phyloP scores from a whole-genome alignment of 2,797 vertebrate species.

The Trachops cirrhosus region DNA sequence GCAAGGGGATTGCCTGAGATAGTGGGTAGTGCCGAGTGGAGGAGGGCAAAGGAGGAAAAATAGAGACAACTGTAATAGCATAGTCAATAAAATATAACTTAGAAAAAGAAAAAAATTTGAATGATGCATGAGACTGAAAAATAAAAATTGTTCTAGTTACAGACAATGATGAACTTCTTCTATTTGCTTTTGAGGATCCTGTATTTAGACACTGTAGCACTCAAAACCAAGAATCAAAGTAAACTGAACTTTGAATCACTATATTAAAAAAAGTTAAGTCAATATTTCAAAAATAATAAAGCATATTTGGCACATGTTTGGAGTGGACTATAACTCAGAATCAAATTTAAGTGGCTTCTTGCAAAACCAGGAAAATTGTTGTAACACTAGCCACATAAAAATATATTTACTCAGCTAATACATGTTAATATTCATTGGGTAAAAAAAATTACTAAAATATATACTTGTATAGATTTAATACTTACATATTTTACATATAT shows the following conservation, averaged over 20 bases:
- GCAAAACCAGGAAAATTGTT: constrained; percentile 17
- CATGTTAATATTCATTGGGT: neutral
- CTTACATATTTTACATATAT: neutral
- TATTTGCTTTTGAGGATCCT: neutral
- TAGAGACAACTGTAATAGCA: no score
- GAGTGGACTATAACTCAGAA: constrained; percentile 39
- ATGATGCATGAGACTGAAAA: neutral
- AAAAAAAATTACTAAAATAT: constrained; percentile 23
- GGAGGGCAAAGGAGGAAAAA: no score
- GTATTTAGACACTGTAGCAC: neutral
- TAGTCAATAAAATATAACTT: no score
- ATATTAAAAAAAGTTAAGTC: neutral
- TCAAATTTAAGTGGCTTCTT: constrained; percentile 54
- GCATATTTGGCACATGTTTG: constrained; percentile 3
- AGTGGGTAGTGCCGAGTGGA: no score
- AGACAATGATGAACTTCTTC: neutral
- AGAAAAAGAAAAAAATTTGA: neutral
- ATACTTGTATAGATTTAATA: neutral
- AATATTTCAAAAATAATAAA: neutral
- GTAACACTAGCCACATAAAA: constrained; percentile 18
- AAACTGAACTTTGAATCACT: neutral
- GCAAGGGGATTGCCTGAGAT: no score
- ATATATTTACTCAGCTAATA: neutral
- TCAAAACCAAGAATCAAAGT: neutral
- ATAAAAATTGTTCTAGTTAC: neutral